These are phyloP conservation scores for Lobophora halterata DNA, from an alignment of 2,888 invertebrate genomes.

Conservation along the genomic window DNA sequence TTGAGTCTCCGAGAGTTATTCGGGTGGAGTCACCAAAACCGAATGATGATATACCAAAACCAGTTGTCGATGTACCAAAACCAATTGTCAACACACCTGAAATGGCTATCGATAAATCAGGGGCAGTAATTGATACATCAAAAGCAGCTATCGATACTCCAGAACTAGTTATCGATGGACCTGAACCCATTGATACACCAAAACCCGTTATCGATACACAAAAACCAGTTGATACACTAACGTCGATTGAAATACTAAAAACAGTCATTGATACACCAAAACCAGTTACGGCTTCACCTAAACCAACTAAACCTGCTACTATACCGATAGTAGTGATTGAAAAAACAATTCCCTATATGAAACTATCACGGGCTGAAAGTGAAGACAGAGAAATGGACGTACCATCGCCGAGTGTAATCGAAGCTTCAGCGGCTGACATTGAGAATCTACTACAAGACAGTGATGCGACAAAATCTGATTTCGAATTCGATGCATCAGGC, in stretches of 20 bases:
- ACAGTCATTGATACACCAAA: not conserved
- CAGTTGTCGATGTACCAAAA: not conserved
- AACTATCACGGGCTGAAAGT: too few species aligned
- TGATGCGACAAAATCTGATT: slow-evolving; percentile 22
- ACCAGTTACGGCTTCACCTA: slow-evolving; percentile 1
- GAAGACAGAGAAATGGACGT: slow-evolving; percentile 26
- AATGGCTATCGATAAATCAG: too few species aligned
- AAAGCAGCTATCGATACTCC: slow-evolving; percentile 8
- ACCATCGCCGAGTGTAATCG: slow-evolving; percentile 16
- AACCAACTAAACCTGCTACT: not conserved
- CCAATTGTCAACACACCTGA: slow-evolving; percentile 1
- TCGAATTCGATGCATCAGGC: slow-evolving; percentile 20
- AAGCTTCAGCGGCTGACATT: slow-evolving; percentile 10
- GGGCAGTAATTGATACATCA: not conserved
- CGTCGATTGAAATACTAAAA: slow-evolving; percentile 3
- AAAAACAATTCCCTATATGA: slow-evolving; percentile 8
- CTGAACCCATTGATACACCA: slow-evolving; percentile 1
- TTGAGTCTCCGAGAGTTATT: slow-evolving; percentile 22
- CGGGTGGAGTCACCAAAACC: slow-evolving; percentile 14
- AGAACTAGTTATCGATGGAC: slow-evolving; percentile 1
- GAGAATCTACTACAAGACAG: slow-evolving; percentile 10
- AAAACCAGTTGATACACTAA: slow-evolving; percentile 13
- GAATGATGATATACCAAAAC: slow-evolving; percentile 32
- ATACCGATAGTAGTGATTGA: slow-evolving; percentile 1
- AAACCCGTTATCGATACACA: not conserved